Conservation (phyloP, 2,888 invertebrate species). For the Clitarchus hookeri region DNA sequence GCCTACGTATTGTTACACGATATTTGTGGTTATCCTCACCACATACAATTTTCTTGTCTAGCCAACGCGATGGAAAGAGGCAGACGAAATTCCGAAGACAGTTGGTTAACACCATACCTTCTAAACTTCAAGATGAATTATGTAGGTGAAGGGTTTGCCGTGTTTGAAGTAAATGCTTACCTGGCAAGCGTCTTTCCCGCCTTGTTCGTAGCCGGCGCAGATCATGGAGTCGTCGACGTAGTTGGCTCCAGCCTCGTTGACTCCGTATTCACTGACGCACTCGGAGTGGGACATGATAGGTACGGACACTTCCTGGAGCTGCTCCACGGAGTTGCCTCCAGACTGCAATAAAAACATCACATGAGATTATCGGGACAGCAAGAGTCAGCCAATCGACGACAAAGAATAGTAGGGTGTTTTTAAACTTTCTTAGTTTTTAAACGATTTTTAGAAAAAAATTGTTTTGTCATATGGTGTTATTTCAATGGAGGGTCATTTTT, state of each 20-base stretch:
- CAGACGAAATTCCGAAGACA: no score
- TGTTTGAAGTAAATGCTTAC: not conserved
- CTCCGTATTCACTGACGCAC: conserved; percentile 48
- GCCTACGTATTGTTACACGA: no score
- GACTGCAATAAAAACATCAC: not conserved
- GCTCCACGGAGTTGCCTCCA: not conserved
- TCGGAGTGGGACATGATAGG: conserved; percentile 48
- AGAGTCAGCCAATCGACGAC: not conserved
- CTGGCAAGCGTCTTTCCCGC: conserved; percentile 61
- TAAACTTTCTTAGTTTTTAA: no score
- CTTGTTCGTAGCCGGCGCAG: conserved; percentile 57
- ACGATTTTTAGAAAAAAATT: no score
- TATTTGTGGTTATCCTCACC: no score
- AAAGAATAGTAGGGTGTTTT: not conserved
- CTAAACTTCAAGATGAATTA: no score
- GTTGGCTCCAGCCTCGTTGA: not conserved
- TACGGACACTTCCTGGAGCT: conserved; percentile 49
- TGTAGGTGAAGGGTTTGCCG: no score
- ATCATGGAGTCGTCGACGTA: conserved; percentile 56
- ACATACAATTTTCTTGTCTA: no score
- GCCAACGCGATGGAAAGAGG: no score
- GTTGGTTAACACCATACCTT: no score
- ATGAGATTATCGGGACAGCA: not conserved
- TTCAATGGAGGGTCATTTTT: no score
- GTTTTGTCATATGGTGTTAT: no score